Base-by-base conservation (phyloP, 2,888 invertebrate species). In the Galeopsomyia nigrocyanea region DNA sequence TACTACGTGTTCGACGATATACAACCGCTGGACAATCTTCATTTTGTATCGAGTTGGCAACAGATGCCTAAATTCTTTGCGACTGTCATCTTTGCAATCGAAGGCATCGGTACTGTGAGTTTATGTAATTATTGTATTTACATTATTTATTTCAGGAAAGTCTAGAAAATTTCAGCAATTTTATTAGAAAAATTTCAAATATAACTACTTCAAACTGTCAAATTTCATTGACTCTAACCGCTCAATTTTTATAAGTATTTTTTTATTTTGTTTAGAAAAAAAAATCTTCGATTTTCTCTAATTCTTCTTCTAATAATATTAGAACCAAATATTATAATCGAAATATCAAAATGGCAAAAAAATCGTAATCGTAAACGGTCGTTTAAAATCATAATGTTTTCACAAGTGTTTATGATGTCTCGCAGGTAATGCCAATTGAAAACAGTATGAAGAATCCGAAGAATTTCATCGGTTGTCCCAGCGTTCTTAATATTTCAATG, bases 1-100 rank as follows among this genome's bases (percentile, higher is more conserved):
- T 92, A 92, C 83, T 93, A 91, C 81, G 88, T 94, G 67, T 88
- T 94, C 77, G 89, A 90, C 69, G 91, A 91, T 56, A 88, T 93
- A 26, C 89, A 92, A 0, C 82, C 87, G 0, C 79, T 90, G 0
- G 86, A 87, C 63, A 87, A 86, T 68, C 86, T 88, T 78, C 87
- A 88, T 77, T 81, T 90, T 16, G 89, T 89, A 0, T 84, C 89
- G 5, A 82, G 89, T 2, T 80, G 87, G 63, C 79, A 84, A 75
- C 90, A 88, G 79, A 91, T 93, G 81, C 94, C 95, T 0, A 87
- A 96, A 16, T 97, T 93, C 84, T 95, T 97, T 82, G 97, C 97
- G 1, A 97, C 96, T 0, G 94, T 95, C 2, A 88, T 98, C 70
- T 98, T 96, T 86, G 95, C 97, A 0, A 90, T 97, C 79, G 97